These are phyloP conservation scores for Halcyon senegalensis DNA, from an alignment of 2,113 vertebrate species.

Conservation along the genomic window DNA sequence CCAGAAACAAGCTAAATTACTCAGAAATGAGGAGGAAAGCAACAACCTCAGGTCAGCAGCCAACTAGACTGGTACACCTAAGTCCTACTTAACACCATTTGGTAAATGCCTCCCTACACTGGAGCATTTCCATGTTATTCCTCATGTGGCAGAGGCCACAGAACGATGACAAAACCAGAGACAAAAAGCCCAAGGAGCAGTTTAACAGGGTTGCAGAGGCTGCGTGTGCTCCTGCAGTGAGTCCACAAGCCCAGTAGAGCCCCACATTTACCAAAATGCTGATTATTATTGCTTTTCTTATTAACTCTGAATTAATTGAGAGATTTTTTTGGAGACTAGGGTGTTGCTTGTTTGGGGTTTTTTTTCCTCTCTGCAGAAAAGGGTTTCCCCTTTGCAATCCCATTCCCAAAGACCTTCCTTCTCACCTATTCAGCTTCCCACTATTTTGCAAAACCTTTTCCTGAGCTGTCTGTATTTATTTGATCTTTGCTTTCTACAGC, in stretches of 20 bases:
- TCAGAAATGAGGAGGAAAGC: not conserved
- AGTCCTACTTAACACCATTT: not conserved
- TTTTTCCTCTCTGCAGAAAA: not conserved
- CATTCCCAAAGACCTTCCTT: not conserved
- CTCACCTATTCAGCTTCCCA: not conserved
- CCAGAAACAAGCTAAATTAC: not conserved
- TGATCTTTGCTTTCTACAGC: not conserved
- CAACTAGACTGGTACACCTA: accelerated
- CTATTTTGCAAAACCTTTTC: not conserved
- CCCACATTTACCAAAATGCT: not conserved
- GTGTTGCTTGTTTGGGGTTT: not conserved
- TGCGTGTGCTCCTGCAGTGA: accelerated
- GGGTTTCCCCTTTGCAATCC: not conserved
- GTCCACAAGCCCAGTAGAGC: not conserved
- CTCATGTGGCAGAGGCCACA: not conserved
- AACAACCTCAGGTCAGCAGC: not conserved
- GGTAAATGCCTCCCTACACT: not conserved
- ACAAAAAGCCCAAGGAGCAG: too few relatives aligned
- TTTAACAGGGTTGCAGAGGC: not conserved
- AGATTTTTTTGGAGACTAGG: not conserved
- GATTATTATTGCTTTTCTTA: not conserved
- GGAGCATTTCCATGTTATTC: not conserved
- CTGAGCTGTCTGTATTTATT: not conserved
- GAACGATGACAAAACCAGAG: not conserved
- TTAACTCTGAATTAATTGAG: not conserved